Evolutionary conservation across 2,888 invertebrate species (phyloP).

Genomic region (Thera obeliscata): DNA sequence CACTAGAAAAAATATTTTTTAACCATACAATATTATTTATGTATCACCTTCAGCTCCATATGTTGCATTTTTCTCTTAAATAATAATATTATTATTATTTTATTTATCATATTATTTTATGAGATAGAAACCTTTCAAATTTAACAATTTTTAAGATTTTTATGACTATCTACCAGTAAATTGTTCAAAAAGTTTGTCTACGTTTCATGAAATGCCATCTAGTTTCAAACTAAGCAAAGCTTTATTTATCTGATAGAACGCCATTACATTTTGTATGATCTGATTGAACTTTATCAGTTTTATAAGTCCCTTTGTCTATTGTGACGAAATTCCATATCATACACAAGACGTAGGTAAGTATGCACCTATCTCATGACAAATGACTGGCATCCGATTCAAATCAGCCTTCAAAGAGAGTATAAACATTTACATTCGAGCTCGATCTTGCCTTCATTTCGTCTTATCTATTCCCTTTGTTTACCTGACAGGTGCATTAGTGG

Average conservation of each 20-base stretch:
- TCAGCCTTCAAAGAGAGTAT: constrained; percentile 72
- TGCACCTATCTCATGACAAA: constrained; percentile 64
- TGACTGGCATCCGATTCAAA: constrained; percentile 77
- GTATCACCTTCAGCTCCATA: too few relatives aligned
- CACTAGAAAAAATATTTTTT: too few relatives aligned
- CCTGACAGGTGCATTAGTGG: constrained; percentile 84
- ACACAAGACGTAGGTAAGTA: constrained; percentile 18
- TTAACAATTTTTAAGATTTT: too few relatives aligned
- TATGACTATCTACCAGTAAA: too few relatives aligned
- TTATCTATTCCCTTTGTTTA: constrained; percentile 81
- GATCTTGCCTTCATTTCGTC: constrained; percentile 77
- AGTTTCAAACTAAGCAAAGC: too few relatives aligned
- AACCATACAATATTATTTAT: too few relatives aligned
- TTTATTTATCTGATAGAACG: neutral
- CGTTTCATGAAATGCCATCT: too few relatives aligned
- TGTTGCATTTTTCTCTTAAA: too few relatives aligned
- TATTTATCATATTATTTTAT: too few relatives aligned
- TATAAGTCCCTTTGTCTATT: neutral
- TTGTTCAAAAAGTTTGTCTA: too few relatives aligned
- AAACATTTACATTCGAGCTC: constrained; percentile 80
- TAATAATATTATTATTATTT: too few relatives aligned
- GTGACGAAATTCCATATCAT: constrained; percentile 23
- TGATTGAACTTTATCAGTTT: neutral
- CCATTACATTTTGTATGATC: neutral
- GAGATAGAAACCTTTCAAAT: too few relatives aligned